Evolutionary conservation across 2,888 invertebrate species (phyloP).

Genomic region (Creontiades dilutus): DNA sequence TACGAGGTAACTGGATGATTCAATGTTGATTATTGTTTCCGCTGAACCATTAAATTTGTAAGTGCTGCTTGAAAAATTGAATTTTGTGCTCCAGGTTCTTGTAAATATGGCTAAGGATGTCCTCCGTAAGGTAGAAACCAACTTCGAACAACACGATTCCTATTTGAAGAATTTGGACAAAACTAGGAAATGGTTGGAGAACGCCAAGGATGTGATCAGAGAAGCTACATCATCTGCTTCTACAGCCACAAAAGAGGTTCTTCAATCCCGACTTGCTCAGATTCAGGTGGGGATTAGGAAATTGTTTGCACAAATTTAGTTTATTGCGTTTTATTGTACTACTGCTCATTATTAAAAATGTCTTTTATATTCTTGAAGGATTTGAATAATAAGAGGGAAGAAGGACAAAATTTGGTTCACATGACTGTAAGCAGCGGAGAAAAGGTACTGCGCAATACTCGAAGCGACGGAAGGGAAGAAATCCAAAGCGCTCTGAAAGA

Average conservation of each 20-base stretch:
- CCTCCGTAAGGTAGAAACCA: conserved; percentile 92
- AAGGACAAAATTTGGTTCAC: conserved; percentile 92
- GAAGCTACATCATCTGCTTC: conserved; percentile 89
- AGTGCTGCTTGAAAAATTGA: background rate
- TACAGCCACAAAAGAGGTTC: conserved; percentile 88
- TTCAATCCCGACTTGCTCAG: conserved; percentile 88
- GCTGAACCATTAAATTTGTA: no score
- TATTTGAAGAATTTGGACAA: conserved; percentile 88
- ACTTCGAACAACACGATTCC: conserved; percentile 90
- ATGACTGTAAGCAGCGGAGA: conserved; percentile 93
- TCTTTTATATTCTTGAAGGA: conserved; percentile 81
- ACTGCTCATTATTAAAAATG: background rate
- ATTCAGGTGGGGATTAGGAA: conserved; percentile 77
- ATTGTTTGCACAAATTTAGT: no score
- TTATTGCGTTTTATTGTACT: conserved; percentile 6
- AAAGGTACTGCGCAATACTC: conserved; percentile 91
- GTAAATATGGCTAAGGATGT: conserved; percentile 94
- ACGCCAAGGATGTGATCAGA: conserved; percentile 89
- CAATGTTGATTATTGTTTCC: no score
- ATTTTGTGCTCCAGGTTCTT: conserved; percentile 81
- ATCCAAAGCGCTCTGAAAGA: conserved; percentile 93
- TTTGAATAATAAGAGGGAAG: conserved; percentile 88
- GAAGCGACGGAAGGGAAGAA: conserved; percentile 92
- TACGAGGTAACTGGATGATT: conserved; percentile 69
- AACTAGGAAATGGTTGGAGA: conserved; percentile 91